phyloP scores from a whole-genome alignment of 2,797 vertebrate genomes.

The Arrhamphus sclerolepis region DNA sequence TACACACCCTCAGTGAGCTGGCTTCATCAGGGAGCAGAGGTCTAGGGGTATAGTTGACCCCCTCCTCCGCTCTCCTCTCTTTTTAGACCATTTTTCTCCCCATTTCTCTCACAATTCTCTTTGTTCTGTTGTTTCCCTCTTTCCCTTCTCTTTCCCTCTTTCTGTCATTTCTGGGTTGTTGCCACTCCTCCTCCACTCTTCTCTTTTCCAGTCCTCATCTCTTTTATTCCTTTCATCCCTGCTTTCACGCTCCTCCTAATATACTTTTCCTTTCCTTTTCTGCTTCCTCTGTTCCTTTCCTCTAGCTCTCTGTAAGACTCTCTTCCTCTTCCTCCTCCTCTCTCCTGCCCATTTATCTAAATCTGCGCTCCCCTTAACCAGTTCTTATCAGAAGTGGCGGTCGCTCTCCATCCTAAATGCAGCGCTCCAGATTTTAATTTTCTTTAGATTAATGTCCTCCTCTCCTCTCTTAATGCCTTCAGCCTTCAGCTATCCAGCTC shows the following conservation, averaged over 20 bases:
- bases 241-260: constrained; percentile 57
- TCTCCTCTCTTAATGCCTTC: constrained; percentile 86
- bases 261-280: constrained; percentile 15
- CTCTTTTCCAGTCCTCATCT: not conserved
- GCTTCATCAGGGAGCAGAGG: constrained; percentile 29
- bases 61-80: constrained; percentile 1
- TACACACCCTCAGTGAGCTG: not conserved
- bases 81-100: not conserved
- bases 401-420: constrained; percentile 94
- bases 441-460: constrained; percentile 97
- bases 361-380: constrained; percentile 95
- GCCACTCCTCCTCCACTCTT: too few relatives aligned
- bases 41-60: constrained; percentile 27
- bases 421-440: constrained; percentile 95
- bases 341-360: constrained; percentile 89
- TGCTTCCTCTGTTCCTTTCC: constrained; percentile 14
- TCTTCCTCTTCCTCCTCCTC: constrained; percentile 22
- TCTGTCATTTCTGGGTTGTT: too few relatives aligned
- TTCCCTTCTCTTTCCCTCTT: too few relatives aligned
- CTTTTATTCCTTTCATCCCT: not conserved
- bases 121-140: too few relatives aligned
- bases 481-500: constrained; percentile 86
- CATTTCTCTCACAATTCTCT: not conserved
- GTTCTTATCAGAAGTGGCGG: constrained; percentile 98
- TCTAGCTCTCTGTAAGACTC: constrained; percentile 1